Evolutionary conservation across 2,113 vertebrate species (phyloP), one percentile per base, ranked within the genome.

Genomic region (Mystacornis crossleyi): DNA sequence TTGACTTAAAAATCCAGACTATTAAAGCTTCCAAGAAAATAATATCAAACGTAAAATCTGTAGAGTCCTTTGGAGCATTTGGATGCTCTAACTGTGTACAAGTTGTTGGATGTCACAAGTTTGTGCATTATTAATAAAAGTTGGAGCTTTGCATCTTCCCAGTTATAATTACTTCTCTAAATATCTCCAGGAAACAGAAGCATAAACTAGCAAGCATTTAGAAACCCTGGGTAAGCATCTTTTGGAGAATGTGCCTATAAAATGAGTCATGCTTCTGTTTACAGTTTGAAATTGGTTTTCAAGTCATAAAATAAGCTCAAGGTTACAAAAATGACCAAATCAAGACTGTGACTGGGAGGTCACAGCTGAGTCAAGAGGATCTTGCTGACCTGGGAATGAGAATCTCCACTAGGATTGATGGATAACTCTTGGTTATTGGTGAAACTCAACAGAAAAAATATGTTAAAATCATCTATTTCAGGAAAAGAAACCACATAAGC

Each of bases 121-220:
- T 84, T 72, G 89, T 95, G 55, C 86, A 96, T 92, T 95, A 95
- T 92, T 95, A 93, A 96, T 92, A 82, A 73, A 95, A 95, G 67
- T 28, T 60, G 67, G 38, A 89, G 42, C 75, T 92, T 77, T 89
- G 60, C 47, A 66, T 90, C 79, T 64, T 86, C 50, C 47, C 45
- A 43, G 34, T 86, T 74, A 81, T 92, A 90, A 92, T 92, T 90
- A 83, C 78, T 93, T 93, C 89, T 93, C 60, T 92, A 93, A 95
- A 89, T 91, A 93, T 86, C 93, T 86, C 70, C 71, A 87, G 88
- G 92, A 94, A 89, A 82, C 34, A 71, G 89, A 85, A 92, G 26
- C 42, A 73, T 74, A 85, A 94, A 80, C 61, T 18, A 85, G 54
- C 18, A 28, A 89, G 38, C 29, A 58, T 82, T 93, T 60, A 73